Evolutionary conservation across 2,797 vertebrate species (phyloP), one percentile per base, ranked within the genome.

Genomic region (Melanotaenia maccullochi): DNA sequence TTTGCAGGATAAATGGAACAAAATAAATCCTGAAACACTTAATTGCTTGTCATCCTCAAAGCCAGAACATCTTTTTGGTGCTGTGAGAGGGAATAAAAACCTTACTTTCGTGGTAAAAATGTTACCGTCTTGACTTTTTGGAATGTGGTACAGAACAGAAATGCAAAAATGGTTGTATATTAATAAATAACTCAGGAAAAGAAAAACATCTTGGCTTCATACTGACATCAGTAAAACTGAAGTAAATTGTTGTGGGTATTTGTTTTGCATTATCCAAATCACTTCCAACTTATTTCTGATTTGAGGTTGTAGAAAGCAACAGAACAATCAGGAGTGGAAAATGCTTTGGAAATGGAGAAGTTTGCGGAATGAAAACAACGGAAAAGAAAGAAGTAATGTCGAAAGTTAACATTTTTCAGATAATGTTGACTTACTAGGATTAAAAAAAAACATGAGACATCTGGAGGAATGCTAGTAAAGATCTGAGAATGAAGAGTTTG

Each of bases 241-340:
- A 14, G 51, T 25, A 44, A 44, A 44, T 44, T 20, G 16, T 5
- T 44, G 42, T 44, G 42, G 42, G 13, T 44, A 4, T 20, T 6
- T 44, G 42, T 20, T 44, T 6, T 5, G 42, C 16, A 18, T 44
- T 44, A 6, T 44, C 18, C 18, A 44, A 20, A 6, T 44, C 42
- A 20, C 42, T 18, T 44, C 42, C 42, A 44, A 44, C 42, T 44
- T 18, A 20, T 5, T 20, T 6, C 22, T 28, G 24, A 13, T 54
- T 28, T 25, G 22, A 2, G 22, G 51, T 54, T 33, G 14, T 12
- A 24, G 11, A 51, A 65, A 47, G 28, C 47, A 72, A 83, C 28
- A 47, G 42, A 76, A 28, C 47, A 69, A 44, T 61, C 30, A 57
- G 24, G 66, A 66, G 42, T 60, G 63, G 54, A 69, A 79, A 78